A percentile compares a stretch with the other conserved stretches of the same genome.
phyloP scores from a whole-genome alignment of 2,888 invertebrate genomes.

The Dasysyrphus tricinctus region DNA sequence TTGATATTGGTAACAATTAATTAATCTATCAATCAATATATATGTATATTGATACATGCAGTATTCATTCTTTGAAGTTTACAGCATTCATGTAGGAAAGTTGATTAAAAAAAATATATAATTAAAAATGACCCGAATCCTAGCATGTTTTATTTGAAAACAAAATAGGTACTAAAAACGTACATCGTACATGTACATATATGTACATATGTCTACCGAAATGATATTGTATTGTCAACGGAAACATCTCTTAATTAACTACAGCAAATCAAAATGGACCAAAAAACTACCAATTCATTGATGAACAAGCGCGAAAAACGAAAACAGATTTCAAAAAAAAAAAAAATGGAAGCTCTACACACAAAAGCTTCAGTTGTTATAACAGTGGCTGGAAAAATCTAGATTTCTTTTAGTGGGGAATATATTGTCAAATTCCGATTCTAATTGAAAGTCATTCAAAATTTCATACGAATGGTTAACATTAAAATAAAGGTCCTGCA shows the following conservation, averaged over 20 bases:
- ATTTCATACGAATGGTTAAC: not conserved
- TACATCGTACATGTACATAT: not conserved
- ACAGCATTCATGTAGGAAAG: not conserved
- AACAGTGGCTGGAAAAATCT: not conserved
- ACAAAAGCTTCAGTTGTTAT: not conserved
- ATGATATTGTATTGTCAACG: constrained; percentile 13
- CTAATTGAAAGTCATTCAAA: constrained; percentile 19
- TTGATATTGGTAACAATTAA: not conserved
- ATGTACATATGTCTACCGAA: not conserved
- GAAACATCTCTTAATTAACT: constrained; percentile 22
- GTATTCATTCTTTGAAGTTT: not conserved
- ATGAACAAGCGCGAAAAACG: constrained; percentile 1
- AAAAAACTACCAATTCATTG: constrained; percentile 11
- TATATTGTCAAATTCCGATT: constrained; percentile 3
- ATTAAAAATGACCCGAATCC: not conserved
- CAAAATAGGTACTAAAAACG: no score
- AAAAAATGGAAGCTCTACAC: not conserved
- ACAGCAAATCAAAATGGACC: not conserved
- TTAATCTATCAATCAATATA: not conserved
- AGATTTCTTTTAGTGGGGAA: constrained; percentile 1
- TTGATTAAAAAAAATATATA: not conserved
- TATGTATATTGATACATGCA: not conserved
- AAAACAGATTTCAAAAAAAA: not conserved
- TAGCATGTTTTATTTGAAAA: not conserved
- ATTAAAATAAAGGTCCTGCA: constrained; percentile 1